Evolutionary conservation across 2,113 vertebrate species (phyloP).

Genomic region (Proterorhinus semilunaris): DNA sequence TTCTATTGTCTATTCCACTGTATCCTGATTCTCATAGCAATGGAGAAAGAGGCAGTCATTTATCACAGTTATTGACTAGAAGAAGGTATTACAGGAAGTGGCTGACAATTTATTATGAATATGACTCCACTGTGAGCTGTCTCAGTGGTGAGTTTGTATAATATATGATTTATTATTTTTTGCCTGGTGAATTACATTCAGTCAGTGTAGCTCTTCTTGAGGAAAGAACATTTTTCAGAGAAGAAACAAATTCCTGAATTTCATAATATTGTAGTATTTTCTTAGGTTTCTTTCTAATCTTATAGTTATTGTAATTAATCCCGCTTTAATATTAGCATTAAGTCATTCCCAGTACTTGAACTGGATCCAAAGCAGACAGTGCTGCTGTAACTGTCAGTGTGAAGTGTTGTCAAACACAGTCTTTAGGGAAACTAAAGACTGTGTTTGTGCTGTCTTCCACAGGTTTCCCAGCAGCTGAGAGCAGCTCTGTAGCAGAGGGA

Average conservation of each 20-base stretch:
- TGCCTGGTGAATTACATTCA: too few relatives aligned
- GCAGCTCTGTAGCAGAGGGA: slow-evolving; percentile 21
- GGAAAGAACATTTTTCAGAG: too few relatives aligned
- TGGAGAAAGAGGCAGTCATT: neutral
- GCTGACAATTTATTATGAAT: slow-evolving; percentile 10
- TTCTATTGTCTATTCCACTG: neutral
- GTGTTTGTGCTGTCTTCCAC: neutral
- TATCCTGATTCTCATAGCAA: neutral
- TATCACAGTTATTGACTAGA: slow-evolving; percentile 13
- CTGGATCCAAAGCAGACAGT: neutral
- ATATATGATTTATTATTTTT: too few relatives aligned
- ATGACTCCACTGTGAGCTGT: slow-evolving; percentile 6
- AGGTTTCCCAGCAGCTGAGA: slow-evolving; percentile 9
- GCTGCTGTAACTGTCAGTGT: slow-evolving; percentile 9
- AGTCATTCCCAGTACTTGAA: too few relatives aligned
- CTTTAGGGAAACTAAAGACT: slow-evolving; percentile 23
- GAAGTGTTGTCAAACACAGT: slow-evolving; percentile 29
- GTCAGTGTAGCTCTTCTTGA: too few relatives aligned
- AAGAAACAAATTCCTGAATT: too few relatives aligned
- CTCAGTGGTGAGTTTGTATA: neutral
- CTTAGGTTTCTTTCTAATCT: too few relatives aligned
- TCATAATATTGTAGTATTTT: too few relatives aligned
- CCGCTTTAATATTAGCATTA: too few relatives aligned
- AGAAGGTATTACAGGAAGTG: slow-evolving; percentile 21
- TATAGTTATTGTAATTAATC: too few relatives aligned